Evolutionary conservation across 2,888 invertebrate genomes (phyloP).

Genomic region (Sinelater perroti): DNA sequence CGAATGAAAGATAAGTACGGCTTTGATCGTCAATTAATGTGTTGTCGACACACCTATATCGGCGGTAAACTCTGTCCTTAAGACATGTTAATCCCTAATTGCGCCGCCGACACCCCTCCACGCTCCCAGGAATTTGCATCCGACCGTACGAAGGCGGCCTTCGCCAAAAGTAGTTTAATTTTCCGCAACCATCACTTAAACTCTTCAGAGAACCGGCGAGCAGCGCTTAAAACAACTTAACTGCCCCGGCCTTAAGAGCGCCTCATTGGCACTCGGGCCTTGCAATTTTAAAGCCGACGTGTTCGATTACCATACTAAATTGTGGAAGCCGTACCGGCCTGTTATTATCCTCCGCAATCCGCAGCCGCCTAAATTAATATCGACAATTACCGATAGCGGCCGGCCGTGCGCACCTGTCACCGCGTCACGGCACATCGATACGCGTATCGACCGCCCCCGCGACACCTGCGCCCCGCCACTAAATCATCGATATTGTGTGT

Average conservation of each 20-base stretch:
- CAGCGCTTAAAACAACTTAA: conserved; percentile 33
- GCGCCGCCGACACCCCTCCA: no score
- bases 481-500: conserved; percentile 41
- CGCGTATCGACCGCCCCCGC: conserved; percentile 45
- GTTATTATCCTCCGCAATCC: conserved; percentile 43
- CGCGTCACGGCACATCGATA: conserved; percentile 44
- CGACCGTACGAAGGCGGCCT: conserved; percentile 21
- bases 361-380: conserved; percentile 45
- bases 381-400: conserved; percentile 47
- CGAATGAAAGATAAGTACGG: no score
- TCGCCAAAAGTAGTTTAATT: conserved; percentile 21
- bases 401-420: conserved; percentile 43
- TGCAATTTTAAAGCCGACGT: conserved; percentile 39
- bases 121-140: no score
- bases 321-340: conserved; percentile 45
- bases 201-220: conserved; percentile 27
- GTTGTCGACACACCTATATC: no score
- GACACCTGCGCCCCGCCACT: conserved; percentile 42
- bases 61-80: no score
- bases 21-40: no score
- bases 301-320: conserved; percentile 48
- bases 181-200: conserved; percentile 25
- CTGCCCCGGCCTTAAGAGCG: conserved; percentile 32
- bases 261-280: conserved; percentile 28
- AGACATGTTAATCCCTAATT: no score